Evolutionary conservation across 1,140 invertebrate genomes (phyloP), one percentile per base, ranked within the genome.

Genomic region (Drosophila persimilis): DNA sequence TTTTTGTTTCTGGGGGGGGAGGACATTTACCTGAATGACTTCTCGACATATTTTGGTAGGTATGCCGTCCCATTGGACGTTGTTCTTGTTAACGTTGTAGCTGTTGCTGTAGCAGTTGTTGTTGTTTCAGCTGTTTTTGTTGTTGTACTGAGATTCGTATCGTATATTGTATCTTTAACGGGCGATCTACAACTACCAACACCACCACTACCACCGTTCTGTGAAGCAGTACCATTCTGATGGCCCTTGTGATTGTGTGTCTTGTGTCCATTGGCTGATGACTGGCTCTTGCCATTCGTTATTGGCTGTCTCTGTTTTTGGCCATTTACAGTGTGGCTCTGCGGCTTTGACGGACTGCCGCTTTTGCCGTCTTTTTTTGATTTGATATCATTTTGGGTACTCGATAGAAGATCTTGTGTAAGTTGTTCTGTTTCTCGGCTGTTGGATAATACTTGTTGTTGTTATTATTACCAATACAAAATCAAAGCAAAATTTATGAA

Each of bases 21-120:
- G 31, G 74, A 77, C 48, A 91, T 77, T 91, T 91, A 91, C 91
- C 91, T 91, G 90, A 90, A 91, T 90, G 90, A 91, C 89, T 91
- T 91, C 80, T 83, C 90, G 79, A 90, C 90, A 90, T 83, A 80
- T 91, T 91, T 91, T 88, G 86, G 81, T 71, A 91, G 89, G 79
- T 91, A 90, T 64, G 73, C 84, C 73, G 72, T 63, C 73, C 65
- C 84, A 80, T 83, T 83, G 75, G 75, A 81, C 83, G 62, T 66
- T 47, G 72, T 47, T 60, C 48, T 55, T 24, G 67, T 26, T 17
- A 26, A 47, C 51, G 24, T 47, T 41, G 57, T 53, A 48, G 53
- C 45, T 45, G 29, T 62, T 41, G 60, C 44, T 41, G 60, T 47
- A 45, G 73, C 9, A 5, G 50, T 54, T 48, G 67, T 45, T 55